Percentiles rank a stretch among this genome's conserved stretches.
phyloP scores from a whole-genome alignment of 2,113 vertebrate genomes.

The Phyllostomus discolor region DNA sequence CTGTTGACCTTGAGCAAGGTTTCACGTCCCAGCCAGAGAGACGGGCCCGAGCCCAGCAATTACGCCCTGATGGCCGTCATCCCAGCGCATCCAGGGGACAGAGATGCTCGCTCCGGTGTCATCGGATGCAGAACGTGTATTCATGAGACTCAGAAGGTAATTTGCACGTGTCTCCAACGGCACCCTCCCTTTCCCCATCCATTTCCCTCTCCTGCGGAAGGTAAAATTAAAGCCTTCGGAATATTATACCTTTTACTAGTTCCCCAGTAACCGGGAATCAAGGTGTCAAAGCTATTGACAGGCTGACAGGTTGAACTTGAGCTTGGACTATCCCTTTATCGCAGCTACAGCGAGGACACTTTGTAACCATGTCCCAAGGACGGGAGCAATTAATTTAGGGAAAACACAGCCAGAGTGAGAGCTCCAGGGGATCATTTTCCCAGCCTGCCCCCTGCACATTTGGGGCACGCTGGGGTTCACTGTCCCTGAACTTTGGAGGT shows the following conservation, averaged over 20 bases:
- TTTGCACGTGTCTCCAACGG: conserved; percentile 79
- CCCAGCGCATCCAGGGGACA: conserved; percentile 56
- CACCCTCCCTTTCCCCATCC: conserved; percentile 73
- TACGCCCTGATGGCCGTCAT: conserved; percentile 77
- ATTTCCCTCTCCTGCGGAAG: conserved; percentile 66
- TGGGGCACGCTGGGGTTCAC: not conserved
- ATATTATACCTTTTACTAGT: conserved; percentile 73
- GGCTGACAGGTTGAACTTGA: conserved; percentile 37
- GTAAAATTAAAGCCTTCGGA: conserved; percentile 81
- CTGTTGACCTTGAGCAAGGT: conserved; percentile 80
- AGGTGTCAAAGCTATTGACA: conserved; percentile 74
- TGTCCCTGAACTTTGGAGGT: not conserved
- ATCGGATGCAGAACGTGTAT: conserved; percentile 70
- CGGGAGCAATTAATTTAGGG: not conserved
- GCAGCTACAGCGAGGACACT: not conserved
- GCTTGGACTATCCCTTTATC: not conserved
- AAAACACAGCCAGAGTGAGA: not conserved
- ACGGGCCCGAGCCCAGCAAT: conserved; percentile 78
- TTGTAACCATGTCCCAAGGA: not conserved
- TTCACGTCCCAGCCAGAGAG: conserved; percentile 65
- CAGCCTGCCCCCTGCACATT: too few relatives aligned
- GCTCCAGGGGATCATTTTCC: rapidly evolving
- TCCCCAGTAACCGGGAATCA: conserved; percentile 71
- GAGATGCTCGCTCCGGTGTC: conserved; percentile 53
- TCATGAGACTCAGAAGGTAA: conserved; percentile 80